These are phyloP conservation scores for Charadrius vociferus DNA, from an alignment of 2,113 vertebrate genomes.

Conservation along the genomic window DNA sequence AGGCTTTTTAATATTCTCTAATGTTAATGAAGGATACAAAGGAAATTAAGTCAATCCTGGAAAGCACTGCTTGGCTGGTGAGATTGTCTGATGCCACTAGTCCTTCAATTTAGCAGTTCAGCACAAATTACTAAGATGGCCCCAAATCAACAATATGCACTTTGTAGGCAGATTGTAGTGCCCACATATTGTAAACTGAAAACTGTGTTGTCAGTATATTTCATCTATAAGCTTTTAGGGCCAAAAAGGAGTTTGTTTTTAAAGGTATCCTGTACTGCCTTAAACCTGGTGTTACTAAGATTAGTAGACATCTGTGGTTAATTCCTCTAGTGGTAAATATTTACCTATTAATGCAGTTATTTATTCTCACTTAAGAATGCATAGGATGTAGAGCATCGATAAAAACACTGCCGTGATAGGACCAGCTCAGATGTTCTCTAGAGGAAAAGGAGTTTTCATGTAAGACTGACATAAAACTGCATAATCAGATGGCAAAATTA, in stretches of 20 bases:
- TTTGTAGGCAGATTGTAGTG: not conserved
- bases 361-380: constrained; percentile 3
- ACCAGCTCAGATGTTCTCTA: not conserved
- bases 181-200: not conserved
- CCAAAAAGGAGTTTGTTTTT: not conserved
- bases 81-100: not conserved
- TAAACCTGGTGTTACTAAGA: constrained; percentile 12
- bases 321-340: constrained; percentile 5
- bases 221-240: not conserved
- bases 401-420: not conserved
- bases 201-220: not conserved
- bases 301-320: not conserved
- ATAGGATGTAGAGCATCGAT: not conserved
- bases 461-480: not conserved
- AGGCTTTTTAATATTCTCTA: not conserved
- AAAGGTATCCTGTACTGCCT: not conserved
- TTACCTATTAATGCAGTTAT: not conserved
- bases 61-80: not conserved
- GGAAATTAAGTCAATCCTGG: not conserved
- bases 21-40: not conserved
- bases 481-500: constrained; percentile 2
- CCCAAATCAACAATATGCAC: not conserved
- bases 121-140: not conserved
- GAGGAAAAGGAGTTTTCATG: not conserved
- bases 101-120: not conserved